A percentile compares a stretch with the other conserved stretches of the same genome.
Evolutionary conservation across 2,888 invertebrate species (phyloP).

Genomic region (Octonoba sinensis): DNA sequence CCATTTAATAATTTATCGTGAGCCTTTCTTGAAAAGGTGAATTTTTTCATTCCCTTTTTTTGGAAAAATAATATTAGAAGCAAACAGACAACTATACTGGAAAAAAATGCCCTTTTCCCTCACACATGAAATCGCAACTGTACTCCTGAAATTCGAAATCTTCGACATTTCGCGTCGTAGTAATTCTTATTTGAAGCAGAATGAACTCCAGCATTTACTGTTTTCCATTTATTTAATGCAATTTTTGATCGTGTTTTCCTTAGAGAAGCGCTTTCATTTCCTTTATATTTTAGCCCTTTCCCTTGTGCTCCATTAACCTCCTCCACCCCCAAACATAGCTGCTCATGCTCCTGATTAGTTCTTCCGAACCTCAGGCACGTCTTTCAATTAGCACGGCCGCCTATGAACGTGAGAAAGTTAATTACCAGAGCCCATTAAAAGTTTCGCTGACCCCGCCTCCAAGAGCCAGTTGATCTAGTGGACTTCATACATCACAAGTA

Average conservation of each 20-base stretch:
- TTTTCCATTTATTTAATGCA: background rate
- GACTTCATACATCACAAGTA: slow-evolving; percentile 57
- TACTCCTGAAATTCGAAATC: too few relatives aligned
- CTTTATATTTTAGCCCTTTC: background rate
- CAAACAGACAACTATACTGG: too few relatives aligned
- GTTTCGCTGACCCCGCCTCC: slow-evolving; percentile 38
- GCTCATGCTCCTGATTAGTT: slow-evolving; percentile 44
- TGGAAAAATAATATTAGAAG: too few relatives aligned
- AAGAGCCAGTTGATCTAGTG: slow-evolving; percentile 19
- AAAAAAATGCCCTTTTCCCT: too few relatives aligned
- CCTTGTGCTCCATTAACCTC: background rate
- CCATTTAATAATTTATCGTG: too few relatives aligned
- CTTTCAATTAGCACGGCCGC: slow-evolving; percentile 58
- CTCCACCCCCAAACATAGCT: background rate
- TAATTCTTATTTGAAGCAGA: too few relatives aligned
- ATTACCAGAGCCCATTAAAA: slow-evolving; percentile 57
- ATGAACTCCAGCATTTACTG: slow-evolving; percentile 3
- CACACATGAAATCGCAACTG: too few relatives aligned
- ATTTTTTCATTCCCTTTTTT: too few relatives aligned
- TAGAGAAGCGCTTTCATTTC: background rate
- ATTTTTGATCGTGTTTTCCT: slow-evolving; percentile 4
- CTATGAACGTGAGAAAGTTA: slow-evolving; percentile 57
- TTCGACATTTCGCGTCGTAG: too few relatives aligned
- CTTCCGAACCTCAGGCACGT: slow-evolving; percentile 40
- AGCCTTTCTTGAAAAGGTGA: too few relatives aligned